These are phyloP conservation scores for Silurus asotus DNA, from an alignment of 2,113 vertebrate species.

Conservation along the genomic window DNA sequence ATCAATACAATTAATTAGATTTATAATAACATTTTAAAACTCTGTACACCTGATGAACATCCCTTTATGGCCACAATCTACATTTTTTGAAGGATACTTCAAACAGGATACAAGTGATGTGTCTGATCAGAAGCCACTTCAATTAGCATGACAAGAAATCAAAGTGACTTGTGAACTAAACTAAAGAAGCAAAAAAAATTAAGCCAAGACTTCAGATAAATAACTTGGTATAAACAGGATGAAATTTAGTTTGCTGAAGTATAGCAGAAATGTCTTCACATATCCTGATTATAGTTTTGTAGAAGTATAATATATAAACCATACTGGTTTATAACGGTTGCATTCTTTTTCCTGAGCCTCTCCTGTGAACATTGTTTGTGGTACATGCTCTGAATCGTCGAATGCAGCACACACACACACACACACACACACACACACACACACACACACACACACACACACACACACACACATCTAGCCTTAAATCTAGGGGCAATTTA, in stretches of 20 bases:
- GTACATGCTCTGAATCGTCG: not conserved
- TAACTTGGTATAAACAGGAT: not conserved
- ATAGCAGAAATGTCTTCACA: not conserved
- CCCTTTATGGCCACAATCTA: not conserved
- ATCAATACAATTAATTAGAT: not conserved
- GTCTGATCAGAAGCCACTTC: not conserved
- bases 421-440: not conserved
- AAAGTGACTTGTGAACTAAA: not conserved
- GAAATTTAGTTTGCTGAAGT: not conserved
- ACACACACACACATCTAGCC: too few species aligned
- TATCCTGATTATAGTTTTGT: not conserved
- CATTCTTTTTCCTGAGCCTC: not conserved
- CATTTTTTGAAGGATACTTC: not conserved
- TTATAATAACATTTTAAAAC: not conserved
- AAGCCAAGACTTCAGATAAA: not conserved
- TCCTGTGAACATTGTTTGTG: not conserved
- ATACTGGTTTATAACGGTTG: too few species aligned
- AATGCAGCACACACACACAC: not conserved
- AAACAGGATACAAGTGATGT: slow-evolving; percentile 4
- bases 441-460: too few species aligned
- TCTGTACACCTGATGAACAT: not conserved
- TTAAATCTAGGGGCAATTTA: not conserved
- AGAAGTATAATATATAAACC: too few species aligned
- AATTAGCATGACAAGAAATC: not conserved
- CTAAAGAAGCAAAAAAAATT: not conserved